Percentiles rank a stretch among this genome's conserved stretches.
Conservation (phyloP, 1,140 invertebrate genomes). For the Augochlora pura region DNA sequence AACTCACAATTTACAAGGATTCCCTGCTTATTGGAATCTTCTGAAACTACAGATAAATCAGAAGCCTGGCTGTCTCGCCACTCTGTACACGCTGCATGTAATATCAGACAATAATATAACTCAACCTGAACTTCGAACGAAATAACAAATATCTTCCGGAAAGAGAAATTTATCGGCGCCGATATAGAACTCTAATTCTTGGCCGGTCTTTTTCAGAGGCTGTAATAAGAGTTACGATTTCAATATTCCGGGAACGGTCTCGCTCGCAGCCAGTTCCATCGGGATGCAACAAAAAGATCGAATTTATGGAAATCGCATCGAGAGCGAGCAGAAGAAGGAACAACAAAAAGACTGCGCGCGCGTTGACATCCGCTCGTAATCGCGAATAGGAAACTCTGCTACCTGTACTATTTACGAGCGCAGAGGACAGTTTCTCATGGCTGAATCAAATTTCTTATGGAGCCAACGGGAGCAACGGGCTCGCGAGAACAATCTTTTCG, state of each 20-base stretch:
- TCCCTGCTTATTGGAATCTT: too few species aligned
- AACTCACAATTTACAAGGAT: too few species aligned
- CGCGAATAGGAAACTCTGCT: constrained; percentile 23
- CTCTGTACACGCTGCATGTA: too few species aligned
- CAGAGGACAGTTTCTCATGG: neutral
- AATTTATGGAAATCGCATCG: constrained; percentile 63
- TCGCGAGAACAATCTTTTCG: neutral
- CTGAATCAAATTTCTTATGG: neutral
- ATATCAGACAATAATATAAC: too few species aligned
- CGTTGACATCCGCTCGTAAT: constrained; percentile 30
- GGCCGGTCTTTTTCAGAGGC: neutral
- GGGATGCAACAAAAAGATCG: constrained; percentile 37
- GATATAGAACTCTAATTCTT: constrained; percentile 28
- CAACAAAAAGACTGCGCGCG: constrained; percentile 30
- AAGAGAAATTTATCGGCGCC: neutral
- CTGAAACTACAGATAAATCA: too few species aligned
- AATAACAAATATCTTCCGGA: neutral
- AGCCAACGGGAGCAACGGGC: too few species aligned
- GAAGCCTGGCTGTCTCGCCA: too few species aligned
- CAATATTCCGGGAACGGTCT: constrained; percentile 32
- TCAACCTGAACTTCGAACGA: neutral
- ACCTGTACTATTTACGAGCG: constrained; percentile 33
- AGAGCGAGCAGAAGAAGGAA: constrained; percentile 8
- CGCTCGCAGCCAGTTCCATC: constrained; percentile 11
- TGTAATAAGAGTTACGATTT: constrained; percentile 47